Percentiles rank a stretch among this genome's conserved stretches.
These are phyloP conservation scores for Numenius phaeopus DNA, from an alignment of 2,797 vertebrate species.

Conservation along the genomic window DNA sequence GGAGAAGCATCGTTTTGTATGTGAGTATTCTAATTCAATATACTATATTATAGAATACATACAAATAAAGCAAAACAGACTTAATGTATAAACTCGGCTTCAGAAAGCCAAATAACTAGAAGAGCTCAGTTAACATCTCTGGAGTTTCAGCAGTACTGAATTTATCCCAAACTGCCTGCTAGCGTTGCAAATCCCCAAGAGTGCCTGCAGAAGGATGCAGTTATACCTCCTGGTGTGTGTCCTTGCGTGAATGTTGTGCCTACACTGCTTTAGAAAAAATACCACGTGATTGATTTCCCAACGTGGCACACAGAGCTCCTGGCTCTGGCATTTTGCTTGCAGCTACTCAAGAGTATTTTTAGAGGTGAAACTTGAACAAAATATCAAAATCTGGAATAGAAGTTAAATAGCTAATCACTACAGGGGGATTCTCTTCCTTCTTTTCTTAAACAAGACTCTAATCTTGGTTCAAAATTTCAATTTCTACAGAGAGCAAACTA, in stretches of 20 bases:
- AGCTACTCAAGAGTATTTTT: background rate
- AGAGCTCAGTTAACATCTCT: background rate
- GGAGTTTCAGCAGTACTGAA: background rate
- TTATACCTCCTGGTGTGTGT: background rate
- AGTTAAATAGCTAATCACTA: background rate
- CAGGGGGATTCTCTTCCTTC: accelerated
- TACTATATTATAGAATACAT: background rate
- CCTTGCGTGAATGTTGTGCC: background rate
- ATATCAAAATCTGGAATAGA: background rate
- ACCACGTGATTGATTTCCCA: background rate
- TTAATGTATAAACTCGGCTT: background rate
- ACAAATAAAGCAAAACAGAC: background rate
- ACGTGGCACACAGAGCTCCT: background rate
- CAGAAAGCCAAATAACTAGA: background rate
- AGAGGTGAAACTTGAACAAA: background rate
- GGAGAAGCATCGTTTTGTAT: background rate
- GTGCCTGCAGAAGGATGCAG: background rate
- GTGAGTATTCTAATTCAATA: background rate
- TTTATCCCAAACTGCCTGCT: background rate
- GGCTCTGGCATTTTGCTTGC: background rate
- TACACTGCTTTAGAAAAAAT: background rate
- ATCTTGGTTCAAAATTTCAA: background rate
- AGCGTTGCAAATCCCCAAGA: background rate
- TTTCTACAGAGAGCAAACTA: background rate
- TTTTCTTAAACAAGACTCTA: background rate